These are phyloP conservation scores for Neopipo cinnamomea DNA, from an alignment of 2,113 vertebrate genomes.

Conservation along the genomic window DNA sequence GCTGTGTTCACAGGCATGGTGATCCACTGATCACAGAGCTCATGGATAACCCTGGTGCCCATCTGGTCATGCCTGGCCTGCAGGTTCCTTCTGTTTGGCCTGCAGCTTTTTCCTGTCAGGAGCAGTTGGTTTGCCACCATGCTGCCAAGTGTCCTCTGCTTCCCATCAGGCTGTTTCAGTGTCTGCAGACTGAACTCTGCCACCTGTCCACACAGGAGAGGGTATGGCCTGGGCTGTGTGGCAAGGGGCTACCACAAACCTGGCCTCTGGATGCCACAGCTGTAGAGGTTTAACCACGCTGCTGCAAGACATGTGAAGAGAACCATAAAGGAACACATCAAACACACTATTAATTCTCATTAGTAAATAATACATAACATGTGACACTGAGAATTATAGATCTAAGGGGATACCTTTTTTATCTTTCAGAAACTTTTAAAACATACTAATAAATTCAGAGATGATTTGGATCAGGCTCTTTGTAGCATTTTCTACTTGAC, in stretches of 20 bases:
- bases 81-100: neutral
- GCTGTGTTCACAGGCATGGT: neutral
- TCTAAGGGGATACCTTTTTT: neutral
- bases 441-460: neutral
- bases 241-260: neutral
- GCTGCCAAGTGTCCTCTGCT: neutral
- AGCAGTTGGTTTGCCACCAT: neutral
- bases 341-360: neutral
- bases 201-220: neutral
- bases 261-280: neutral
- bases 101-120: neutral
- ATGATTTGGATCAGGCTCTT: neutral
- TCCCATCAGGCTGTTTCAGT: neutral
- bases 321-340: neutral
- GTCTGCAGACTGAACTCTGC: neutral
- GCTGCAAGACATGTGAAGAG: neutral
- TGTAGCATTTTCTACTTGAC: neutral
- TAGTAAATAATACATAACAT: neutral
- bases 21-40: neutral
- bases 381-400: neutral
- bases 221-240: neutral
- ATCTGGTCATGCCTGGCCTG: neutral
- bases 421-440: slow-evolving; percentile 23
- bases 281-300: neutral
- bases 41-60: neutral